Evolutionary conservation across 2,113 vertebrate genomes (phyloP).

Genomic region (Morone chrysops): DNA sequence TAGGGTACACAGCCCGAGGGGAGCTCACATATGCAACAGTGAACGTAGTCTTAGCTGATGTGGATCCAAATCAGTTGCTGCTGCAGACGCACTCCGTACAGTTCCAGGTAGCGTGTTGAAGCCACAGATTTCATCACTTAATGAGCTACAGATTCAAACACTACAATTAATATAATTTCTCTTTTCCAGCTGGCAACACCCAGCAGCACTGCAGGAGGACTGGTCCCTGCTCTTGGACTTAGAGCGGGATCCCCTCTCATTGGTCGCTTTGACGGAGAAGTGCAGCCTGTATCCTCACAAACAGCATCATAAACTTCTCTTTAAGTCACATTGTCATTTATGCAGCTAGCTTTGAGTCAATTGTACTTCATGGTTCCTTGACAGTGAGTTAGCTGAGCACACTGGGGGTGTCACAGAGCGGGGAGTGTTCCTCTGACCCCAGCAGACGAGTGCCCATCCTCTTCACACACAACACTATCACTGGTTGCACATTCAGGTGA

Average conservation of each 20-base stretch:
- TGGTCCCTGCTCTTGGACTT: conserved; percentile 65
- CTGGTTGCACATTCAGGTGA: conserved; percentile 83
- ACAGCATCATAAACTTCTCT: not conserved
- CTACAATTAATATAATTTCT: not conserved
- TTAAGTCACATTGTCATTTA: not conserved
- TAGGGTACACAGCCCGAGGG: conserved; percentile 77
- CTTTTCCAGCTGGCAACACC: conserved; percentile 64
- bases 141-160: not conserved
- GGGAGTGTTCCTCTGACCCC: conserved; percentile 69
- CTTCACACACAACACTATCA: conserved; percentile 78
- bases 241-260: conserved; percentile 68
- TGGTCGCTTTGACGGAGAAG: conserved; percentile 64
- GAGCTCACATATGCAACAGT: conserved; percentile 64
- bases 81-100: conserved; percentile 74
- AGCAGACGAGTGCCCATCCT: conserved; percentile 59
- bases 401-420: conserved; percentile 60
- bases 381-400: conserved; percentile 74
- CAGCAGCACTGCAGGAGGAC: conserved; percentile 16
- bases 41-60: conserved; percentile 52
- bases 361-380: conserved; percentile 53
- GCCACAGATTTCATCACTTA: not conserved
- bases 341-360: not conserved
- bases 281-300: conserved; percentile 79
- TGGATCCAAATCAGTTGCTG: conserved; percentile 47
- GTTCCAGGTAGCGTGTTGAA: conserved; percentile 74